Evolutionary conservation across 2,113 vertebrate species (phyloP), one percentile per base, ranked within the genome.

Genomic region (Misgurnus anguillicaudatus): DNA sequence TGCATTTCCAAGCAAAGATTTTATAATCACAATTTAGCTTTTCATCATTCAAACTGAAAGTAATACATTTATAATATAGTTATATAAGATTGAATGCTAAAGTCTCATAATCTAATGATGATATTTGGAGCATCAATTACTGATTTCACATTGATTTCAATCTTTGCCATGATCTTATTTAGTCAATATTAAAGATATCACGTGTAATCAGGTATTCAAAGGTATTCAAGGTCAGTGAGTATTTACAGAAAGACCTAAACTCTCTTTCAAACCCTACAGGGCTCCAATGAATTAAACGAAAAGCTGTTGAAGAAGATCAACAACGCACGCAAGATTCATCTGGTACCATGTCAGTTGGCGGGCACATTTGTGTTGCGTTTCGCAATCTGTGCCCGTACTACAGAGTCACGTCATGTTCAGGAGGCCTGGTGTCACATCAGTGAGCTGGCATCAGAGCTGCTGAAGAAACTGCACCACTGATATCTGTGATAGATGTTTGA

Each of bases 321-420:
- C 31, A 77, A 83, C 0, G 81, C 87, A 87, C 93, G 87, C 82
- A 94, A 93, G 88, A 98, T 99, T 85, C 96, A 99, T 85, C 87
- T 99, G 85, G 97, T 99, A 0, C 96, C 96, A 0, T 97, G 95
- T 64, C 88, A 91, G 85, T 92, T 98, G 81, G 88, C 89, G 3
- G 94, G 89, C 63, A 87, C 75, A 80, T 97, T 97, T 42, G 95
- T 98, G 83, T 90, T 99, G 51, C 95, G 97, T 2, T 95, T 99
- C 0, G 96, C 94, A 55, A 48, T 99, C 82, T 98, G 97, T 10
- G 87, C 95, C 8, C 93, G 93, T 61, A 82, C 74, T 0, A 93
- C 93, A 4, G 94, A 96, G 64, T 93, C 92, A 2, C 78, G 79
- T 42, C 97, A 99, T 11, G 5, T 99, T 80, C 89, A 87, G 9